A percentile compares a stretch with the other conserved stretches of the same genome.
Conservation (phyloP, 2,113 vertebrate genomes). For the Microcebus ravelobensis region DNA sequence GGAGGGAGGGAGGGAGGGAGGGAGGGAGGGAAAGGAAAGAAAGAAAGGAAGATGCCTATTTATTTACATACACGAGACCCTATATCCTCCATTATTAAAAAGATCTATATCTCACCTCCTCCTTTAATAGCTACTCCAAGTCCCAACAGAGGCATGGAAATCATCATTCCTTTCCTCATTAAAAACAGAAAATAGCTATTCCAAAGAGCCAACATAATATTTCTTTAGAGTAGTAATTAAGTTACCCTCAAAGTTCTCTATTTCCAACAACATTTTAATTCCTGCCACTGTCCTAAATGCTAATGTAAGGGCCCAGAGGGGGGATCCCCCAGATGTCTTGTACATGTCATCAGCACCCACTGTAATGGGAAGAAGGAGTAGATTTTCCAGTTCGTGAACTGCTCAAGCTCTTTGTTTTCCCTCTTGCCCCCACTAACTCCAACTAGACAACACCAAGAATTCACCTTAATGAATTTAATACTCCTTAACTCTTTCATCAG, state of each 20-base stretch:
- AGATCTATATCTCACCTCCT: background rate
- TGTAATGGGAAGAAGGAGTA: background rate
- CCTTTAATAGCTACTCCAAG: background rate
- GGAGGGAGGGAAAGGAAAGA: too few species aligned
- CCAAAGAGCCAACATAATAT: background rate
- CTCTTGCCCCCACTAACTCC: background rate
- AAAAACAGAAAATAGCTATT: constrained; percentile 12
- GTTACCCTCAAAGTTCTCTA: background rate
- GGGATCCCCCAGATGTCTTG: background rate
- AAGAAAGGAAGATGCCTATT: background rate
- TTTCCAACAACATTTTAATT: background rate
- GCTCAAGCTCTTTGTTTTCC: background rate
- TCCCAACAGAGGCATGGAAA: constrained; percentile 9
- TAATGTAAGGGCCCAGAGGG: background rate
- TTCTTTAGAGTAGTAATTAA: constrained; percentile 5
- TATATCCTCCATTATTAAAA: background rate
- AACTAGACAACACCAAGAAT: background rate
- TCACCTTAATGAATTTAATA: background rate
- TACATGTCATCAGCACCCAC: background rate
- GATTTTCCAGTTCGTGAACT: background rate
- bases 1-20: accelerated
- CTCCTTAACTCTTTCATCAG: background rate
- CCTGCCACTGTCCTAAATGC: background rate
- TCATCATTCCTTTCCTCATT: background rate
- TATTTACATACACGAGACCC: background rate